These are phyloP conservation scores for Pelochelys cantorii DNA, from an alignment of 2,797 vertebrate genomes.

Conservation along the genomic window DNA sequence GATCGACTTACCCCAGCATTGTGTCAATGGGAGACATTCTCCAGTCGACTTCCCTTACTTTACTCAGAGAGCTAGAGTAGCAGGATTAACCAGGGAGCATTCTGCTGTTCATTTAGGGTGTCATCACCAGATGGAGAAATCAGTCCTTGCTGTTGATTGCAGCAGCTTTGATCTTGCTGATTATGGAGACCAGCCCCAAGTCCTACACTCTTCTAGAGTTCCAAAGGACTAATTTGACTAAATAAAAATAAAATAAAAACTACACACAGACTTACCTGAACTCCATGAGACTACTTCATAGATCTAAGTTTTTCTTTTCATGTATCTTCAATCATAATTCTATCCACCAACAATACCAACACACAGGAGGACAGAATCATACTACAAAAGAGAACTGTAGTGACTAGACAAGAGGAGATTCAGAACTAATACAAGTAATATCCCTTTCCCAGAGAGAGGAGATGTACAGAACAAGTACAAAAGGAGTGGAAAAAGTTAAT, in stretches of 20 bases:
- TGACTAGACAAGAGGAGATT: neutral
- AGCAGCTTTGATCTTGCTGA: too few species aligned
- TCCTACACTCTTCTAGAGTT: neutral
- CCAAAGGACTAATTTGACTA: neutral
- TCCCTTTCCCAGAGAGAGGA: neutral
- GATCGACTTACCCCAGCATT: too few species aligned
- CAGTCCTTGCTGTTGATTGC: too few species aligned
- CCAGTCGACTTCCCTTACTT: too few species aligned
- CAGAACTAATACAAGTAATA: neutral
- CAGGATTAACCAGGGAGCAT: too few species aligned
- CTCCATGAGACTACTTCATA: neutral
- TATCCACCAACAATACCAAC: neutral
- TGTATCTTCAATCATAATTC: neutral
- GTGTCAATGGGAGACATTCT: too few species aligned
- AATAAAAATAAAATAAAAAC: neutral
- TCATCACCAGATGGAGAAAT: too few species aligned
- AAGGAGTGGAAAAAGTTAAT: neutral
- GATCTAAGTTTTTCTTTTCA: neutral
- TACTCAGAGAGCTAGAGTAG: too few species aligned
- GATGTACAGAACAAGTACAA: neutral
- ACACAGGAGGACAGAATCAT: neutral
- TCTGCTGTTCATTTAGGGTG: too few species aligned
- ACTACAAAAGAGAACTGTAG: neutral
- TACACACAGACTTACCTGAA: rapidly evolving
- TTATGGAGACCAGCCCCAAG: neutral